These are phyloP conservation scores for Perca flavescens DNA, from an alignment of 2,113 vertebrate species.

Conservation along the genomic window DNA sequence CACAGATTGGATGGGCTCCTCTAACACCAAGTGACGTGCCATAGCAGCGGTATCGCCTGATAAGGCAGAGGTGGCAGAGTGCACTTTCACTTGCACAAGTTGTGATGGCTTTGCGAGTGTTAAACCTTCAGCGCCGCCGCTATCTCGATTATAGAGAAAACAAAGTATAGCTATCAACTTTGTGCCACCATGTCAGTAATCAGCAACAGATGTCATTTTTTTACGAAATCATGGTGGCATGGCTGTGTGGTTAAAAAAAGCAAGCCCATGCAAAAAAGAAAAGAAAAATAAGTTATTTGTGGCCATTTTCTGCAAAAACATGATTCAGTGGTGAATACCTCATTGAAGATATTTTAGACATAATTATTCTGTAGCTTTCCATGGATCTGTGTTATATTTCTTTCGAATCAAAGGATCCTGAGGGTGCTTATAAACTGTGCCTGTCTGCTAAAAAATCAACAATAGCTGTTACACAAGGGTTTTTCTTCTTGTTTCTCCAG, in stretches of 20 bases:
- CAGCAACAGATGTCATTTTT: slow-evolving; percentile 7
- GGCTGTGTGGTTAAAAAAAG: no score
- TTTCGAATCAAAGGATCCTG: background rate
- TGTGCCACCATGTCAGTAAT: background rate
- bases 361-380: background rate
- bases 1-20: slow-evolving; percentile 13
- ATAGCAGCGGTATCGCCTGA: slow-evolving; percentile 6
- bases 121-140: background rate
- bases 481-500: slow-evolving; percentile 38
- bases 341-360: background rate
- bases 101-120: background rate
- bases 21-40: slow-evolving; percentile 8
- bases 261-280: background rate
- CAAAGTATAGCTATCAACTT: background rate
- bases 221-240: background rate
- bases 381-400: background rate
- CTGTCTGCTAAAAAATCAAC: background rate
- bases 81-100: background rate
- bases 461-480: slow-evolving; percentile 19
- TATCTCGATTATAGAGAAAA: background rate
- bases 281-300: background rate
- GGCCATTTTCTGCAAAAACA: background rate
- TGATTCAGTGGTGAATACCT: background rate
- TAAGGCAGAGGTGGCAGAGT: slow-evolving; percentile 20
- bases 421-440: background rate